These are phyloP conservation scores for Frankliniella fusca DNA, from an alignment of 2,888 invertebrate genomes.

Conservation along the genomic window DNA sequence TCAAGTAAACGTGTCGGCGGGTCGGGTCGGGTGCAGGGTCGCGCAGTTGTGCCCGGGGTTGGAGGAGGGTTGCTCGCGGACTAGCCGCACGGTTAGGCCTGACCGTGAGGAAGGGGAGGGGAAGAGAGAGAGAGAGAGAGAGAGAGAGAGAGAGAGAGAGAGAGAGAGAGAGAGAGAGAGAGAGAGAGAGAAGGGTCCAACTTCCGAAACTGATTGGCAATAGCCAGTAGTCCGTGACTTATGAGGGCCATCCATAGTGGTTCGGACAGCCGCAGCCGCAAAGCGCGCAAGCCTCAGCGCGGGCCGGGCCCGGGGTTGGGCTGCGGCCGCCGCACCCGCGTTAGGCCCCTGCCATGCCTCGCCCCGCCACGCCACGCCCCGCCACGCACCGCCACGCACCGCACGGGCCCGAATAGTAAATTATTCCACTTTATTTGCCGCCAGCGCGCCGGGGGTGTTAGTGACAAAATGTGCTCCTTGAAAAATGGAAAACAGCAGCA, in stretches of 20 bases:
- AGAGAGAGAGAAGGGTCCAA: no score
- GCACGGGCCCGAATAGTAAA: constrained; percentile 20
- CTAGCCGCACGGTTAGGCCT: no score
- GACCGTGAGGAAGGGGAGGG: no score
- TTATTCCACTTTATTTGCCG: constrained; percentile 22
- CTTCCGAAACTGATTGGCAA: constrained; percentile 22
- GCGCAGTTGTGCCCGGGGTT: no score
- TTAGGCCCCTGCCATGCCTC: background rate
- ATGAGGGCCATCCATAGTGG: constrained; percentile 24
- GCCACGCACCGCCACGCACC: background rate
- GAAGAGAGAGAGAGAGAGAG: no score
- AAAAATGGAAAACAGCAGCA: constrained; percentile 4
- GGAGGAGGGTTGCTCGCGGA: no score
- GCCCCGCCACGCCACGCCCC: background rate
- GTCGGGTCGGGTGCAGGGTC: no score
- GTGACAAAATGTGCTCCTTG: constrained; percentile 14
- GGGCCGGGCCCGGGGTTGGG: background rate
- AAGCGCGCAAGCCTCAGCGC: background rate
- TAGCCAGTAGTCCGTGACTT: constrained; percentile 8
- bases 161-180: no score
- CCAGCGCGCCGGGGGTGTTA: background rate
- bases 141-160: no score
- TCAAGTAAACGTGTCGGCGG: no score
- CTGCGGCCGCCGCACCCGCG: background rate
- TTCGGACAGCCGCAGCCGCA: background rate